Conservation (phyloP, 2,113 vertebrate genomes). For the Sapayoa aenigma region DNA sequence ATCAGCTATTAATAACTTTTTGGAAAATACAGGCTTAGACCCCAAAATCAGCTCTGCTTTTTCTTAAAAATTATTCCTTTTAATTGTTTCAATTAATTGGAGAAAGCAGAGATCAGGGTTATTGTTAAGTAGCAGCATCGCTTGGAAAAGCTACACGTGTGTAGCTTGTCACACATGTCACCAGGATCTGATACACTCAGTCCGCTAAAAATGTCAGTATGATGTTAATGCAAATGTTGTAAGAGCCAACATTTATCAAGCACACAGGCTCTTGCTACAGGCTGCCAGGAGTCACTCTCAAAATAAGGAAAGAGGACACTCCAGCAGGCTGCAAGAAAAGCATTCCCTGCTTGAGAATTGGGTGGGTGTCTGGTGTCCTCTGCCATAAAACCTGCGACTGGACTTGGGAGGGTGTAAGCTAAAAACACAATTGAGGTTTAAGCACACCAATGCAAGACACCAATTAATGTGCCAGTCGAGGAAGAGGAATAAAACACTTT, state of each 20-base stretch:
- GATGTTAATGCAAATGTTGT: neutral
- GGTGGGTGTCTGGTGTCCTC: accelerated
- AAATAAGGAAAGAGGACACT: no score
- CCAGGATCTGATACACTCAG: neutral
- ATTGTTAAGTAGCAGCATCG: neutral
- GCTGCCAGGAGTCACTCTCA: neutral
- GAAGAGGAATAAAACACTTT: neutral
- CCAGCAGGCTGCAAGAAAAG: no score
- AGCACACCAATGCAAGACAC: neutral
- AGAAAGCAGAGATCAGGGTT: neutral
- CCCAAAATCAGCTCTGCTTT: neutral
- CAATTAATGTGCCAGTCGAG: neutral
- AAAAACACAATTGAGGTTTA: neutral
- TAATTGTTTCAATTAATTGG: neutral
- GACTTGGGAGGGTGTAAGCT: neutral
- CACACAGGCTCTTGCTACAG: neutral
- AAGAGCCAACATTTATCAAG: neutral
- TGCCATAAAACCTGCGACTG: neutral
- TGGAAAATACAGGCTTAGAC: neutral
- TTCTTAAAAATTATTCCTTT: neutral
- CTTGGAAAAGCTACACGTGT: neutral
- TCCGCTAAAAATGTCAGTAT: neutral
- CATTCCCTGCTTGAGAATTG: accelerated
- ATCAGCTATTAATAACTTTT: neutral
- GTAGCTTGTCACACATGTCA: neutral